Evolutionary conservation across 2,113 vertebrate species (phyloP), one percentile per base, ranked within the genome.

Genomic region (Microcebus tavaratra): DNA sequence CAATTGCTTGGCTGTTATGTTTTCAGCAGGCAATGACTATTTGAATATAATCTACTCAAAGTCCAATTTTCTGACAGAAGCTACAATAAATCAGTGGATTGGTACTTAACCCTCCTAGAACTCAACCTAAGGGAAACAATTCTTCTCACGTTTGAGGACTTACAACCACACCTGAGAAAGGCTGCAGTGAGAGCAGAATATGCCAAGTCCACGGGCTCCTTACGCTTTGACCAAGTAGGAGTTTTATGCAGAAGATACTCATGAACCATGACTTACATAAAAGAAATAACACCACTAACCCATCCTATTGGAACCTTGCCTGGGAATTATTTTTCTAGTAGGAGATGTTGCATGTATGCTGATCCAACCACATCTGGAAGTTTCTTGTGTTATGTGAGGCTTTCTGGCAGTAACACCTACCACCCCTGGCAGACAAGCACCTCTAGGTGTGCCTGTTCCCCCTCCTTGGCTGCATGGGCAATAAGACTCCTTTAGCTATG

Each of bases 31-130:
- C 65, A 81, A 8, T 81, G 36, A 48, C n/a, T 91, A 86, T 86
- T 93, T 89, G 80, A 87, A 91, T 83, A 93, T 72, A 45, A 91
- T 59, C 36, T 83, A 65, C 61, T 76, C 48, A 87, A 97, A 87
- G 86, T 53, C 70, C 55, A 86, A 4, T 89, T 79, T 88, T 82
- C 76, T 81, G 48, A 78, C n/a, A 91, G 11, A 75, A 94, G 23
- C 48, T 48, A 81, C 45, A 90, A 23, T 95, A 82, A 94, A 94
- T 95, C 93, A 89, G 2, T n/a, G 67, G 67, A 72, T 27, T 75
- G 14, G 67, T 81, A 88, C 29, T 78, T 63, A 76, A 42, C n/a
- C 25, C 21, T 97, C 72, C 42, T 17, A 85, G 72, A 86, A 88
- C 29, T 83, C 61, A 67, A 20, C 50, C 8, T 55, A 39, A 8